These are phyloP conservation scores for Ichneumoninae sp. DNA, from an alignment of 2,888 invertebrate genomes.

Conservation along the genomic window DNA sequence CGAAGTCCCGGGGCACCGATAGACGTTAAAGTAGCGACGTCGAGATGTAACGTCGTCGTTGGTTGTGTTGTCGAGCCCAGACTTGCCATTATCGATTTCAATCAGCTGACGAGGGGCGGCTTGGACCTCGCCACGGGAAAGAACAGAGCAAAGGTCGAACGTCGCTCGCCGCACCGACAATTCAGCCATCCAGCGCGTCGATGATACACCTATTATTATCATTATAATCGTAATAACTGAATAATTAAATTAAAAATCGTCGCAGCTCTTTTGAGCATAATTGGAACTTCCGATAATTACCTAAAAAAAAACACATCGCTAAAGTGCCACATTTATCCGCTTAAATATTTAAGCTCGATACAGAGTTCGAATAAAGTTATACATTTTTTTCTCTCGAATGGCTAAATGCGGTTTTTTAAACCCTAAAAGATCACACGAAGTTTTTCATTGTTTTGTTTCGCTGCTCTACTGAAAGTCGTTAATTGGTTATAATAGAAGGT, in stretches of 20 bases:
- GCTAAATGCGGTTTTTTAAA: not conserved
- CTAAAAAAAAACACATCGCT: not conserved
- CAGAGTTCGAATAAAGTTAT: not conserved
- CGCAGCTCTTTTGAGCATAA: too few relatives aligned
- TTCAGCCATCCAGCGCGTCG: constrained; percentile 47
- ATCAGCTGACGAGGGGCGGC: constrained; percentile 88
- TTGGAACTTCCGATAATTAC: too few relatives aligned
- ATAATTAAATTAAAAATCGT: too few relatives aligned
- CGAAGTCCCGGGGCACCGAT: constrained; percentile 78
- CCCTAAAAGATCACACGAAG: not conserved
- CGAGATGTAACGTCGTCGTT: constrained; percentile 73
- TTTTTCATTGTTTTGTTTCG: too few relatives aligned
- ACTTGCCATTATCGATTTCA: constrained; percentile 90
- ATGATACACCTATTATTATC: constrained; percentile 13
- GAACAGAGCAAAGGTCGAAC: constrained; percentile 74
- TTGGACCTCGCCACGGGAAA: constrained; percentile 84
- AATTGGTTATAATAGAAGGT: constrained; percentile 60
- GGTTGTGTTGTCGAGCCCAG: constrained; percentile 84
- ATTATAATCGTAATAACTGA: not conserved
- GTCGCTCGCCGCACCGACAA: constrained; percentile 64
- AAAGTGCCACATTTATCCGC: not conserved
- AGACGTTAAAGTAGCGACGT: constrained; percentile 73
- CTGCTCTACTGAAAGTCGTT: too few relatives aligned
- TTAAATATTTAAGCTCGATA: not conserved
- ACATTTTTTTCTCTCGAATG: not conserved